Evolutionary conservation across 2,113 vertebrate species (phyloP), one percentile per base, ranked within the genome.

Genomic region (Kryptolebias marmoratus): DNA sequence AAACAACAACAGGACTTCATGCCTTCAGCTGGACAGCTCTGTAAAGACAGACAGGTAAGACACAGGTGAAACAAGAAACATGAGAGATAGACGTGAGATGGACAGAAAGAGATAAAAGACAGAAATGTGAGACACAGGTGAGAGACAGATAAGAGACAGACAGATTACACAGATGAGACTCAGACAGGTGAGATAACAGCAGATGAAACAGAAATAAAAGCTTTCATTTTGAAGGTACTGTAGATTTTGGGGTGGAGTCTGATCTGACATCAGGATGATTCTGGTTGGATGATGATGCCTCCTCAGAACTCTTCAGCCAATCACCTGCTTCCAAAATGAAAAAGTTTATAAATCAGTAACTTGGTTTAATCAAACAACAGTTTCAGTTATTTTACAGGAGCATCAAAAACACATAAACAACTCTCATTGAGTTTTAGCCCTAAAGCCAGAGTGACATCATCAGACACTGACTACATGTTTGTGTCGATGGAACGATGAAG

Each of bases 401-500:
- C 22, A 22, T 22, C 22, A 50, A 18, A n/a, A 1, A 11, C 6
- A 27, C 52, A 27, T 53, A 7, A 22, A 10, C 10, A 1, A 57
- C 4, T 12, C 4, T 44, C 13, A 55, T 55, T 67, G 42, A 54
- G n/a, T 30, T 6, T 11, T 7, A 5, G 15, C 31, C 27, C 32
- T 44, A 31, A 53, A 11, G 8, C 54, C 12, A 50, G 0, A 12
- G n/a, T 55, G 49, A 44, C 44, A 68, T 58, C 59, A 60, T 59
- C 32, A 62, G 62, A 49, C 30, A 56, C 73, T 81, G 49, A 84
- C 81, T 30, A 28, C 56, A 64, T 9, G 63, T 53, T 11, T 64
- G 44, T 16, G 69, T 48, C 30, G 85, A 82, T 0, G 85, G 79
- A 31, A 87, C 71, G 7, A 80, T 45, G 71, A 85, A 87, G 67